Base-by-base conservation (phyloP, 2,888 invertebrate species). In the Cyaniris semiargus region DNA sequence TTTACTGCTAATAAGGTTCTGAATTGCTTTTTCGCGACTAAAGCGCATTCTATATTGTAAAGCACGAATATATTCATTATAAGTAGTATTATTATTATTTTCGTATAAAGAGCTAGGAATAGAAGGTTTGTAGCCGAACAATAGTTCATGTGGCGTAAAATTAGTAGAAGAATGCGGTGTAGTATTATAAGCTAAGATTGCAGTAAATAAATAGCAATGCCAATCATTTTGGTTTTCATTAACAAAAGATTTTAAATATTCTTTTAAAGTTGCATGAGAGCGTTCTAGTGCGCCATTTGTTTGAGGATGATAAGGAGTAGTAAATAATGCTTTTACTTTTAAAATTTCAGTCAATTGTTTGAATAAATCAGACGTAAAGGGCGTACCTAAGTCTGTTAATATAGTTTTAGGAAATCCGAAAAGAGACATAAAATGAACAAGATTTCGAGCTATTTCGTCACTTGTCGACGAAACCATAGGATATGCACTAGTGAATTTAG, bases 101-200 rank as follows among this genome's bases (percentile, higher is more conserved):
- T 48, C 75, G 53, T 75, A 56, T 13, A 75, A 18, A n/a, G 85
- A 83, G 78, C 75, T 79, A 5, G 87, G 86, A 7, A 87, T 78
- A 15, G 23, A 80, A 0, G 87, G 82, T 79, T 86, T 86, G 76
- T 82, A 78, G 4, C 86, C 87, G 78, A 85, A 88, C 5, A 87
- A 6, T 76, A 88, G 76, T 80, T 88, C 88, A 38, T 81, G 85
- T 5, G 87, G 86, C 0, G 85, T 82, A 27, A 27, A 27, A 27
- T 27, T 27, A 27, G 27, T 27, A 27, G 27, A 27, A 27, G 27
- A 31, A 34, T 34, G 34, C 34, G 34, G 34, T 6, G 34, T 34
- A 6, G 34, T 34, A 34, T 34, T 34, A 34, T 34, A 34, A 34
- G 34, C 34, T 34, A 34, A 34, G 34, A 34, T 34, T 6, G 34